Conservation (phyloP, 37 sponge, comb jelly and placozoan genomes). For the Diacarnus erythraeanus region DNA sequence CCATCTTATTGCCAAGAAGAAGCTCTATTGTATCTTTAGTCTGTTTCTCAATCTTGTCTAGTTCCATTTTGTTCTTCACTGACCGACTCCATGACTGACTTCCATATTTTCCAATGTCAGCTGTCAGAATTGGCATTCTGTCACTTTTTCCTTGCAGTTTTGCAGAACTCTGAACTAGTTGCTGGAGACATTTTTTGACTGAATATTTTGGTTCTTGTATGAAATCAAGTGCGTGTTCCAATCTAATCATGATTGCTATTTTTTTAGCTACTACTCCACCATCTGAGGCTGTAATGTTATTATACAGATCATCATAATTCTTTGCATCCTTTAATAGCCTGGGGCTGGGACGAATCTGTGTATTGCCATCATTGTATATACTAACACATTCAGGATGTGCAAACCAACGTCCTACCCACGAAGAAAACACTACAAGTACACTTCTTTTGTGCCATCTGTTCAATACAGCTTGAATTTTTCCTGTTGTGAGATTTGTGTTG, state of each 20-base stretch:
- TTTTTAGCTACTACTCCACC: background rate
- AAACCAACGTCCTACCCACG: background rate
- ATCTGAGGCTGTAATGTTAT: too few relatives aligned
- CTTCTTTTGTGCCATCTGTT: background rate
- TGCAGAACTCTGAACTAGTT: background rate
- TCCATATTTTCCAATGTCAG: constrained; percentile 11
- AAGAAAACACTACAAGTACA: background rate
- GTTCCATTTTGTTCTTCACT: background rate
- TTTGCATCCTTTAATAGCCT: background rate
- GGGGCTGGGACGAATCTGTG: background rate
- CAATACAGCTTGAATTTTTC: background rate
- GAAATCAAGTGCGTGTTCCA: constrained; percentile 1
- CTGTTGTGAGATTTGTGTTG: background rate
- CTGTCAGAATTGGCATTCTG: background rate
- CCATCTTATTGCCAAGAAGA: background rate
- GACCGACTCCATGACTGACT: constrained; percentile 6
- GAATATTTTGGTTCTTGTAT: background rate
- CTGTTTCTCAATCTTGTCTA: background rate
- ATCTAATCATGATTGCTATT: constrained; percentile 13
- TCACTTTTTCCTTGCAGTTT: background rate
- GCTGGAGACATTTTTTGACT: background rate
- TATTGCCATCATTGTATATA: background rate
- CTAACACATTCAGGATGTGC: background rate
- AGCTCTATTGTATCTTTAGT: background rate
- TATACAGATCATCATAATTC: constrained; percentile 2